Evolutionary conservation across 1,140 invertebrate genomes (phyloP).

Genomic region (Caenorhabditis briggsae): DNA sequence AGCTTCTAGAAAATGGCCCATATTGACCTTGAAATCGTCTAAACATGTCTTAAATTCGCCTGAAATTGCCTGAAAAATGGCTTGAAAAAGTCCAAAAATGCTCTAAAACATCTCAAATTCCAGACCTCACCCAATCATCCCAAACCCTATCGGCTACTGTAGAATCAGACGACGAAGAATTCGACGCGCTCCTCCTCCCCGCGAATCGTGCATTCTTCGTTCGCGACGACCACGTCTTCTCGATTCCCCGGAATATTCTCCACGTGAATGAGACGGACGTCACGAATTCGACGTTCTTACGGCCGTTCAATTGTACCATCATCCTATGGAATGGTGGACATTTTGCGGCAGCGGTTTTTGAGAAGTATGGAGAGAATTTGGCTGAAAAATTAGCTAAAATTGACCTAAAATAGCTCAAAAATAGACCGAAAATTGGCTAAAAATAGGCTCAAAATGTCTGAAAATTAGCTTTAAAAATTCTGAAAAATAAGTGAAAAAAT

Average conservation of each 20-base stretch:
- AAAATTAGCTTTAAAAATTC: no score
- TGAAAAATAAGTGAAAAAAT: no score
- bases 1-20: no score
- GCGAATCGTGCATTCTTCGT: constrained; percentile 35
- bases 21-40: no score
- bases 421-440: no score
- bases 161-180: constrained; percentile 34
- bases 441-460: no score
- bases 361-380: constrained; percentile 58
- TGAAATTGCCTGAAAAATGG: no score
- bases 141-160: background rate
- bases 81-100: no score
- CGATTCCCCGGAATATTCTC: constrained; percentile 52
- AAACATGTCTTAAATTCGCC: no score
- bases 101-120: background rate
- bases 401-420: no score
- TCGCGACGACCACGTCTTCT: constrained; percentile 17
- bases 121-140: background rate
- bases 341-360: constrained; percentile 61
- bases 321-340: constrained; percentile 65
- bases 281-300: constrained; percentile 18
- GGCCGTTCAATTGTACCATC: constrained; percentile 58
- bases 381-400: no score
- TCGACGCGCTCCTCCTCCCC: background rate
- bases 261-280: background rate